Evolutionary conservation across 92 coral and sea anemone genomes (phyloP).

Genomic region (Zoanthus sansibaricus): DNA sequence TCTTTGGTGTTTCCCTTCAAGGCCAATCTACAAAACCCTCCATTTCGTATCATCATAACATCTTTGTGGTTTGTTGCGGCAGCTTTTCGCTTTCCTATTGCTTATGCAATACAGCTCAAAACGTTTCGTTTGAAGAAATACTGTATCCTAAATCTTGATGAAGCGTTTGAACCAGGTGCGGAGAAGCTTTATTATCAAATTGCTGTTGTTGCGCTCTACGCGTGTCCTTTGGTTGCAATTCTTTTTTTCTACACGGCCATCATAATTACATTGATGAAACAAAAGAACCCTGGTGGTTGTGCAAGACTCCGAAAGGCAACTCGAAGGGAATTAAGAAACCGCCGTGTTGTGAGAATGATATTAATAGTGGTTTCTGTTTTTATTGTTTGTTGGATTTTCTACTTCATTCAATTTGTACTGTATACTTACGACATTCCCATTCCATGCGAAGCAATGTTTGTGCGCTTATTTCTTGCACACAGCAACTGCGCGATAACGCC

Average conservation of each 20-base stretch:
- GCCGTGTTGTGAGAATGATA: conserved; percentile 70
- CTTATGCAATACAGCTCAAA: conserved; percentile 47
- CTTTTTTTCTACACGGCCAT: conserved; percentile 64
- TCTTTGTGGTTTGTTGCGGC: conserved; percentile 61
- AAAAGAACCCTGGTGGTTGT: conserved; percentile 35
- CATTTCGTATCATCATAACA: conserved; percentile 35
- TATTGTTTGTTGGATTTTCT: conserved; percentile 70
- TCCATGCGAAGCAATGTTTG: conserved; percentile 66
- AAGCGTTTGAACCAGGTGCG: conserved; percentile 56
- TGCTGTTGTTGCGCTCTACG: conserved; percentile 60
- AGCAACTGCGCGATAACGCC: conserved; percentile 73
- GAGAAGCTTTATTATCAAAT: conserved; percentile 54
- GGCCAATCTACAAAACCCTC: conserved; percentile 38
- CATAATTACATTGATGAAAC: conserved; percentile 36
- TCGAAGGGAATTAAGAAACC: conserved; percentile 54
- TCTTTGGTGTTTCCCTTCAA: conserved; percentile 69
- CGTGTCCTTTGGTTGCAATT: conserved; percentile 54
- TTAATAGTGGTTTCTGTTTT: conserved; percentile 65
- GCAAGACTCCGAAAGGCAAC: conserved; percentile 21
- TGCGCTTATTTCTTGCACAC: conserved; percentile 66
- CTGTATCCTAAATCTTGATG: conserved; percentile 54
- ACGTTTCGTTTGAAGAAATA: conserved; percentile 16
- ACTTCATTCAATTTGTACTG: conserved; percentile 62
- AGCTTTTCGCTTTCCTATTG: conserved; percentile 62
- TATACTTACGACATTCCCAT: conserved; percentile 44